Evolutionary conservation across 2,888 invertebrate genomes (phyloP), one percentile per base, ranked within the genome.

Genomic region (Itoplectis maculator): DNA sequence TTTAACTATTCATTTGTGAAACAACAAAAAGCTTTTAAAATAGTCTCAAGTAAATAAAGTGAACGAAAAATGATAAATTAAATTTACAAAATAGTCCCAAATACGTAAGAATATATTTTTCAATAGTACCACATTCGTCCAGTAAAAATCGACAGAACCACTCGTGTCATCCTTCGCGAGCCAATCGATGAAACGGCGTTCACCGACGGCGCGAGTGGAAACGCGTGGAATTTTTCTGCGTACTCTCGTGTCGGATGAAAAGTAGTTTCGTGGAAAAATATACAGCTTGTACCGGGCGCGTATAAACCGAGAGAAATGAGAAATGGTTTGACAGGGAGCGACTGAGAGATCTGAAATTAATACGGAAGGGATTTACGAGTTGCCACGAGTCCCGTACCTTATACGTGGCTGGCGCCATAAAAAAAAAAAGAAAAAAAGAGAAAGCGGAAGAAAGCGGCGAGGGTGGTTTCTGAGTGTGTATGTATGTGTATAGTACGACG

Each of bases 301-400:
- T 20, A 42, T 15, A 23, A 15, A 45, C 23, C 23, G 42, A 51
- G 51, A 20, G 18, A 74, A 70, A 76, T 72, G 79, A 79, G 59
- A 75, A 82, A 82, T 73, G 73, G 40, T 70, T 74, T 79, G 77
- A 80, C 80, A 73, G 63, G 51, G 74, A 74, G 68, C 45, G 65
- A 68, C 79, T 61, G 82, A 75, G 82, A 77, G 80, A 79, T 80
- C 68, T 77, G 82, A 83, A 80, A 80, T 83, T 83, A 79, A 83
- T 83, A 77, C 80, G 76, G 65, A 49, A 56, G 51, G 56, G 76
- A 79, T 80, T 79, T 79, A 83, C 80, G 82, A 83, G 70, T 70
- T 47, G 37, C 73, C 51, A 56, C 54, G 49, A 65, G 69, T 74
- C 63, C 74, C 65, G 82, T 82, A 70, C 82, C 82, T 79, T 75